phyloP scores from a whole-genome alignment of 1,140 invertebrate genomes.

The Kradibia gibbosae region DNA sequence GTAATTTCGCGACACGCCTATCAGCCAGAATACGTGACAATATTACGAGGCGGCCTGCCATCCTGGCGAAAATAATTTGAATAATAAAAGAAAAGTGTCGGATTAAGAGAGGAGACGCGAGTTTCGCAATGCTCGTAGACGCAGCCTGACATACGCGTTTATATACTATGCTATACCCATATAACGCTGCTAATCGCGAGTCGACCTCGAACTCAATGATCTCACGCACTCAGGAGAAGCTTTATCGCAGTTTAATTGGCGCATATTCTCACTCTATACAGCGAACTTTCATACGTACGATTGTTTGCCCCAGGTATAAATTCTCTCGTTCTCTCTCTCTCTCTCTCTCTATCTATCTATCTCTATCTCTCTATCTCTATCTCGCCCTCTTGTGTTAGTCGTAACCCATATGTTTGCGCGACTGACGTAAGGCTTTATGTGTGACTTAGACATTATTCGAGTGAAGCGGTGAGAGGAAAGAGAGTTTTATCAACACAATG shows the following conservation, averaged over 20 bases:
- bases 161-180: too few species aligned
- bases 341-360: too few species aligned
- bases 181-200: constrained; percentile 27
- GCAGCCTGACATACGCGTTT: not conserved
- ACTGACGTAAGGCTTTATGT: not conserved
- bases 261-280: not conserved
- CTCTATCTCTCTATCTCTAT: too few species aligned
- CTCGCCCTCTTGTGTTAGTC: not conserved
- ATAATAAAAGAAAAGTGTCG: not conserved
- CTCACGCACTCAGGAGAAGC: constrained; percentile 38
- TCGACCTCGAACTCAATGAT: constrained; percentile 51
- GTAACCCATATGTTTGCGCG: not conserved
- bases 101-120: not conserved
- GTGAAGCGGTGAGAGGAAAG: not conserved
- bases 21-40: not conserved
- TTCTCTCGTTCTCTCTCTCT: too few species aligned
- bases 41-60: not conserved
- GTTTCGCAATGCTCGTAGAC: constrained; percentile 13
- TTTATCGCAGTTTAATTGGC: constrained; percentile 45
- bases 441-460: not conserved
- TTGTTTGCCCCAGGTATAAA: constrained; percentile 1
- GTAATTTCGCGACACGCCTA: not conserved
- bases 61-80: not conserved
- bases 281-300: not conserved
- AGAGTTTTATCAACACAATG: not conserved